Base-by-base conservation (phyloP, 1,140 invertebrate species). In the Pemphigus obesinymphae region DNA sequence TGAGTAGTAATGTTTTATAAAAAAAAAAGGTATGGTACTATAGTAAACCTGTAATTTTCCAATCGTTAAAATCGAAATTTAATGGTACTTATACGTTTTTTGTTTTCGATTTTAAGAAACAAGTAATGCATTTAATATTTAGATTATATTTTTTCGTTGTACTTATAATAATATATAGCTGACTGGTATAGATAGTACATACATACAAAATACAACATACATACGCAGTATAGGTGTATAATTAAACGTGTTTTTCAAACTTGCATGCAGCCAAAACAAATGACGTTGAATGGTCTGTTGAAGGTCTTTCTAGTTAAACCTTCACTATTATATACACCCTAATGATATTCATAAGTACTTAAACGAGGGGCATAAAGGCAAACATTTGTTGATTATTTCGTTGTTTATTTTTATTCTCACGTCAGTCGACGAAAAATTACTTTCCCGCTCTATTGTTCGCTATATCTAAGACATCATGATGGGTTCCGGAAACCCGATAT, bases 331-430 rank as follows among this genome's bases (percentile, higher is more conserved):
- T 40, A 26, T 53, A 55, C 43, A 76, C 53, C 76, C 76, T 80
- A 80, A 80, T 80, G 76, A 78, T 78, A 78, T 78, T 78, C 50
- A 78, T 58, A n/a, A 34, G 50, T 3, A 37, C n/a, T n/a, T n/a
- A 76, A 63, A 53, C 29, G 37, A 26, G 17, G n/a, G 34, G 29
- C 75, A 43, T n/a, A 40, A 37, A 80, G 55, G 37, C 31, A 5
- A 68, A 68, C 40, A 78, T 61, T 37, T 80, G 37, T 40, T 43
- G 37, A 20, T 61, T 20, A 73, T 73, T 72, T 43, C 31, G 34
- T 68, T 40, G 63, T 68, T 40, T 78, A 20, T 76, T 78, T 5
- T 26, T 29, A 58, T 63, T 80, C 76, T 63, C 76, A 80, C 76
- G 37, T 15, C 37, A 29, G 11, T 45, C n/a, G 2, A 63, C 76